phyloP scores from a whole-genome alignment of 2,113 vertebrate genomes.

The Notarius lentiginosus region DNA sequence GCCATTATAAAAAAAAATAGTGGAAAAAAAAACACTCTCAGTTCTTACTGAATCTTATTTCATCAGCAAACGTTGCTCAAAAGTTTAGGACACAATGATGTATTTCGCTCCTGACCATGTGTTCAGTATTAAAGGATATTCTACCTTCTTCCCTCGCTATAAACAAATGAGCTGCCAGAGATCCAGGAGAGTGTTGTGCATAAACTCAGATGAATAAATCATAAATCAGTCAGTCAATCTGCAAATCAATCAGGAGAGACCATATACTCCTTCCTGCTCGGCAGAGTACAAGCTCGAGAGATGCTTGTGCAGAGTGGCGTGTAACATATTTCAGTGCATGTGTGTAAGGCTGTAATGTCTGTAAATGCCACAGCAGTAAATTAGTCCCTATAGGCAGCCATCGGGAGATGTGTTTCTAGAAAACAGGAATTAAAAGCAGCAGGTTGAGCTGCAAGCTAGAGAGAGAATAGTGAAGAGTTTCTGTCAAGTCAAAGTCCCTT shows the following conservation, averaged over 20 bases:
- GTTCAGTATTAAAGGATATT: neutral
- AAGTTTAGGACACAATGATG: neutral
- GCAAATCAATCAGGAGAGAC: conserved; percentile 58
- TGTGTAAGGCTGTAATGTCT: conserved; percentile 32
- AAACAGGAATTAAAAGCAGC: conserved; percentile 56
- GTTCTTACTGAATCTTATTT: neutral
- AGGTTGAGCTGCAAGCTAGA: conserved; percentile 45
- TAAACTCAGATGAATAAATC: conserved; percentile 57
- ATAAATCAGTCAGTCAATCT: conserved; percentile 58
- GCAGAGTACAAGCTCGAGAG: conserved; percentile 17
- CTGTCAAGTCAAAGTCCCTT: neutral
- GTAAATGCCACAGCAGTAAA: conserved; percentile 58
- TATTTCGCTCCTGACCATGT: neutral
- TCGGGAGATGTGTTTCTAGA: conserved; percentile 43
- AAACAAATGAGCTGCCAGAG: conserved; percentile 65
- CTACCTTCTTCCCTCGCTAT: conserved; percentile 40
- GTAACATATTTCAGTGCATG: conserved; percentile 17
- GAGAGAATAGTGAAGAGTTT: neutral
- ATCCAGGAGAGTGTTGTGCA: conserved; percentile 33
- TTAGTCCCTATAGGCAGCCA: conserved; percentile 57
- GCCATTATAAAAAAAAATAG: neutral
- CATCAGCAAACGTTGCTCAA: neutral
- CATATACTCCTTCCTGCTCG: conserved; percentile 23
- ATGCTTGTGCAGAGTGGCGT: conserved; percentile 31
- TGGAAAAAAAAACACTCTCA: neutral